Evolutionary conservation across 2,888 invertebrate genomes (phyloP), one percentile per base, ranked within the genome.

Genomic region (Nemotelus nigrinus): DNA sequence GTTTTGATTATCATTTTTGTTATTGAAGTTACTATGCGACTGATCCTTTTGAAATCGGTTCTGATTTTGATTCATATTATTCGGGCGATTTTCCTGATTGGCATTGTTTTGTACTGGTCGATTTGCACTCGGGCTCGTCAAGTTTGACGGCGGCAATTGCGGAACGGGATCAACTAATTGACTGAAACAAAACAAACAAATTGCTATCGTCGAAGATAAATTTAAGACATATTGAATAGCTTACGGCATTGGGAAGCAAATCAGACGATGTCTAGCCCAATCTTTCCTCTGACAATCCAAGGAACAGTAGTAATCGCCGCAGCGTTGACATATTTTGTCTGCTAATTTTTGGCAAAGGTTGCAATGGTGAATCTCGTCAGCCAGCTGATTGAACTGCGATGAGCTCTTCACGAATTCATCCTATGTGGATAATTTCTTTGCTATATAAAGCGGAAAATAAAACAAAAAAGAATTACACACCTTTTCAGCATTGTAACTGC

Each of bases 291-390:
- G 85, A 47, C 86, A 86, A 44, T 81, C 80, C 0, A 81, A 63
- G 76, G 84, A 82, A 60, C 86, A 86, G 72, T 83, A 85, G 64
- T 81, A 81, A 7, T 81, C 76, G 4, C 81, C 81, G 65, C 84
- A 84, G 7, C 83, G 80, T 39, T 81, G 78, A 44, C 84, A 84
- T 6, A 82, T 72, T 41, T 79, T 80, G 58, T 55, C 44, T 1
- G 72, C 72, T 39, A 48, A 5, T n/a, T 57, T 65, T 41, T 65
- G 64, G 25, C 77, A 77, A 2, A 65, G 50, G 3, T 39, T 57
- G 41, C 77, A 77, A 45, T 67, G 45, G 7, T 67, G 55, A 6
- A 77, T 67, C 50, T 65, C 10, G 25, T 8, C 47, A 3, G 47
- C 55, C 3, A 55, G 39, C 43, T 44, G 7, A 5, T 77, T 68